phyloP scores from a whole-genome alignment of 2,113 vertebrate species.

The Grammomys dolichurus region DNA sequence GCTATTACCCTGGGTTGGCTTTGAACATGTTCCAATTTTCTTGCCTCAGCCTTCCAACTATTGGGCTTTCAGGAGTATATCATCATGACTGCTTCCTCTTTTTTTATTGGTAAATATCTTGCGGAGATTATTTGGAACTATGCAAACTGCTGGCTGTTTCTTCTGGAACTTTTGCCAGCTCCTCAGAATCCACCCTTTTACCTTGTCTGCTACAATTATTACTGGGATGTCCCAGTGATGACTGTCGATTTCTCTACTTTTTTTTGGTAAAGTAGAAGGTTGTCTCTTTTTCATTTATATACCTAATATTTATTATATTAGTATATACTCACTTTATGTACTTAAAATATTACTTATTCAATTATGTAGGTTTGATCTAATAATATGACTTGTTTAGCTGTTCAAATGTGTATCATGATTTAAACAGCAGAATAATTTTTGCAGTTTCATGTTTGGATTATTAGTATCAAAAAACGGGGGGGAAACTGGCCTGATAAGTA shows the following conservation, averaged over 20 bases:
- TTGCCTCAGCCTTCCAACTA: not conserved
- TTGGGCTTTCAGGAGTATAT: not conserved
- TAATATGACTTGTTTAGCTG: slow-evolving; percentile 12
- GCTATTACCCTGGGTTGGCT: not conserved
- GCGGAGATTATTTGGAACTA: not conserved
- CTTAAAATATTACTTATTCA: not conserved
- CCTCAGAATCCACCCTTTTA: not conserved
- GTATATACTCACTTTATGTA: not conserved
- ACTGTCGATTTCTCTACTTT: not conserved
- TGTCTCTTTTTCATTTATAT: not conserved
- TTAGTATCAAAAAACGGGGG: too few relatives aligned
- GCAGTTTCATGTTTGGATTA: not conserved
- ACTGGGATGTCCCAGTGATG: not conserved
- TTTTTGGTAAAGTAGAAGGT: not conserved
- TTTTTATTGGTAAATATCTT: not conserved
- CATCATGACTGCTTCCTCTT: not conserved
- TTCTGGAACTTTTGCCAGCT: not conserved
- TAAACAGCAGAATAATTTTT: slow-evolving; percentile 38
- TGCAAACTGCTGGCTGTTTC: not conserved
- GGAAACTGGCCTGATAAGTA: not conserved
- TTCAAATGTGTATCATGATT: not conserved
- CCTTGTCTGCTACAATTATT: slow-evolving; percentile 12
- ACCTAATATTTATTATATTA: not conserved
- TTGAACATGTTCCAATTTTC: not conserved
- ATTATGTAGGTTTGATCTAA: slow-evolving; percentile 4